Evolutionary conservation across 2,113 vertebrate species (phyloP).

Genomic region (Gila orcuttii): DNA sequence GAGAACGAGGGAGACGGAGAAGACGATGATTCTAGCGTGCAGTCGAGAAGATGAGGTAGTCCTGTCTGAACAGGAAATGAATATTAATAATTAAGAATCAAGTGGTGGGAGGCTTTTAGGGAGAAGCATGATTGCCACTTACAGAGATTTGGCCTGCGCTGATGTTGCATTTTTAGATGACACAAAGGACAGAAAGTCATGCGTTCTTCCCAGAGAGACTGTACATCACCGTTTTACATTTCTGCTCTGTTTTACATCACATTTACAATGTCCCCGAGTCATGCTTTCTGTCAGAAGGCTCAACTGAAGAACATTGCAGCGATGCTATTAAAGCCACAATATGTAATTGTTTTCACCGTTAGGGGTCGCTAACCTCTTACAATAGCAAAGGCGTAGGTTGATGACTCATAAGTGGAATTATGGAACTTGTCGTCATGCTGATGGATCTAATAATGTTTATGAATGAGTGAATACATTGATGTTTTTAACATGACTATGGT

Average conservation of each 20-base stretch:
- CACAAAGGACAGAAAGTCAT: background rate
- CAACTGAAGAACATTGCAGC: background rate
- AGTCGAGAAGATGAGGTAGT: background rate
- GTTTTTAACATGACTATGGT: too few relatives aligned
- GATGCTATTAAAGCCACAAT: background rate
- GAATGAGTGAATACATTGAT: too few relatives aligned
- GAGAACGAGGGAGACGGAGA: background rate
- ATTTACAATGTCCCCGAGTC: background rate
- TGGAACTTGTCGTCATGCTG: too few relatives aligned
- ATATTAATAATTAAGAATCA: slow-evolving; percentile 29
- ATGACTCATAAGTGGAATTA: too few relatives aligned
- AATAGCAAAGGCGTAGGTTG: too few relatives aligned
- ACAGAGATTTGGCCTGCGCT: background rate
- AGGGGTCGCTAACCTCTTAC: too few relatives aligned
- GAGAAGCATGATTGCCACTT: background rate
- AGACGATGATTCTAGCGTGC: background rate
- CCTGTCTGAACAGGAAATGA: slow-evolving; percentile 1
- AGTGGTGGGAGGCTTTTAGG: slow-evolving; percentile 1
- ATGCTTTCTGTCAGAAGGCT: background rate
- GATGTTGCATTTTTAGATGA: background rate
- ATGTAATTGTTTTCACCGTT: too few relatives aligned
- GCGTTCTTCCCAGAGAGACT: background rate
- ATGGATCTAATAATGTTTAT: too few relatives aligned
- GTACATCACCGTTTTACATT: background rate
- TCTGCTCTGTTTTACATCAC: slow-evolving; percentile 1